Base-by-base conservation (phyloP, 2,888 invertebrate species). In the Malthinus seriepunctatus region DNA sequence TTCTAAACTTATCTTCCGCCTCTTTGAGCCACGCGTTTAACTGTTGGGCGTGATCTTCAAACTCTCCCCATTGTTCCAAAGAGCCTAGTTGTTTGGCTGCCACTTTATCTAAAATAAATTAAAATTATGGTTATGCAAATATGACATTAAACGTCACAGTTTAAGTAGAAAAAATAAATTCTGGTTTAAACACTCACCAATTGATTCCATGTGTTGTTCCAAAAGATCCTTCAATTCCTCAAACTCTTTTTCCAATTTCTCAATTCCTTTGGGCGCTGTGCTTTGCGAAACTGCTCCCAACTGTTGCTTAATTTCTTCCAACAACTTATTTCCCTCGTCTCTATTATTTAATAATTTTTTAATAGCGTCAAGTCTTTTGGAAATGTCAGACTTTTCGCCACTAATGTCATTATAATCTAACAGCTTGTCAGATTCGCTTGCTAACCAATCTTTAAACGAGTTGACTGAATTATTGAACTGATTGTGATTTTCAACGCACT, bases 21-120 rank as follows among this genome's bases (percentile, higher is more conserved):
- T 86, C 83, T 71, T 92, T 89, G 65, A 96, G 88, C 96, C 96
- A 96, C 67, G 88, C 88, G 8, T 90, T 90, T 32, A 94, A 86
- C 15, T 84, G 83, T 64, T 95, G 93, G 39, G 94, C 82, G 32
- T 88, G 87, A 42, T 85, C 83, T 73, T 97, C 96, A 76, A 95
- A 97, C 59, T 88, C 88, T 66, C 88, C 85, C 97, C 97, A 97
- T 73, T 91, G 90, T 49, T 86, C 84, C 1, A 93, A 78, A 0
- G 90, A 86, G 59, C 86, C 84, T 63, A 88, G 87, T 57, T 94
- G 86, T 71, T 90, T 91, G 23, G 85, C 85, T 71, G 89, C 87
- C 6, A 88, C 86, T 31, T 84, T 82, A 69, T 85, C 85, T 80
- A 65, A 8, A 66, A 63, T n/a, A 60, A 47, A 49, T 23, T 23